phyloP scores from a whole-genome alignment of 1,140 invertebrate genomes.

The Drosophila hydei region DNA sequence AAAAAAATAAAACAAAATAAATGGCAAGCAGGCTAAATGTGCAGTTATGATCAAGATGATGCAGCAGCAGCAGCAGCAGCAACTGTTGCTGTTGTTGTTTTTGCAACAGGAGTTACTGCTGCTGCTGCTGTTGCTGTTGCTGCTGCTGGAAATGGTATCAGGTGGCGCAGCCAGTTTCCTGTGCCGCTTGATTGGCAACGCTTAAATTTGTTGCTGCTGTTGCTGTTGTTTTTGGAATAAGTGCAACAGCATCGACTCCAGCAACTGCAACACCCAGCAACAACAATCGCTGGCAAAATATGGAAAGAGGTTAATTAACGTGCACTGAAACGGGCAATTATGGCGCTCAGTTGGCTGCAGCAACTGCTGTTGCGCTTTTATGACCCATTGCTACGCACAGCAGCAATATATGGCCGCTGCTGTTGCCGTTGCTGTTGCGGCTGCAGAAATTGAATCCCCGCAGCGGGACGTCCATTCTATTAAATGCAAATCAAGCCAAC shows the following conservation, averaged over 20 bases:
- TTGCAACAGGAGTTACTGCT: slow-evolving; percentile 29
- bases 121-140: not conserved
- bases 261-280: slow-evolving; percentile 16
- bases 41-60: slow-evolving; percentile 73
- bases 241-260: slow-evolving; percentile 27
- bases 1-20: slow-evolving; percentile 77
- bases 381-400: slow-evolving; percentile 42
- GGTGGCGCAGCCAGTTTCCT: slow-evolving; percentile 56
- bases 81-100: slow-evolving; percentile 18
- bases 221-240: slow-evolving; percentile 20
- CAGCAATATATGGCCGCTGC: slow-evolving; percentile 54
- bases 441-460: slow-evolving; percentile 26
- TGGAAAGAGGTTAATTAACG: slow-evolving; percentile 83
- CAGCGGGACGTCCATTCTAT: slow-evolving; percentile 58
- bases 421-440: slow-evolving; percentile 12
- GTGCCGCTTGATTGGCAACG: slow-evolving; percentile 67
- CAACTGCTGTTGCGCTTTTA: slow-evolving; percentile 51
- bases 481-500: slow-evolving; percentile 70
- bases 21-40: slow-evolving; percentile 77
- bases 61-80: slow-evolving; percentile 14
- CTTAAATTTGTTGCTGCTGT: slow-evolving; percentile 57
- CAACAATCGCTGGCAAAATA: slow-evolving; percentile 58
- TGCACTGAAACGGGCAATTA: slow-evolving; percentile 81
- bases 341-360: slow-evolving; percentile 48
- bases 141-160: slow-evolving; percentile 66